Percentiles rank a stretch among this genome's conserved stretches.
These are phyloP conservation scores for Polydesmus complanatus DNA, from an alignment of 2,888 invertebrate genomes.

Conservation along the genomic window DNA sequence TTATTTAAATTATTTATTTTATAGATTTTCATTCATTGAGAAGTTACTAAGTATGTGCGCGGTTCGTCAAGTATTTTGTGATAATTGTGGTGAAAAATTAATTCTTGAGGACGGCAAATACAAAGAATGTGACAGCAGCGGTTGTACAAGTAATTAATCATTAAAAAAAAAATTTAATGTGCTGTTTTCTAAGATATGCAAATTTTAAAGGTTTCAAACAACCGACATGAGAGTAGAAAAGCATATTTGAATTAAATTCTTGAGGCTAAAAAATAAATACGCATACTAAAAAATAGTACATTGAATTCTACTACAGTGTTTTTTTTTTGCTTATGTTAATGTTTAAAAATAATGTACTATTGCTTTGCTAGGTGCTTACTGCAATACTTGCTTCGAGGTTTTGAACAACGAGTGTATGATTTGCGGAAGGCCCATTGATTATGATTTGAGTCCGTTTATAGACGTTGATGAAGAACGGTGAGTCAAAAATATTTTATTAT, in stretches of 20 bases:
- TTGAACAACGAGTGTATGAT: constrained; percentile 5
- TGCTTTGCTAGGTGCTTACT: constrained; percentile 1
- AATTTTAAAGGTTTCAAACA: too few relatives aligned
- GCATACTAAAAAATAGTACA: too few relatives aligned
- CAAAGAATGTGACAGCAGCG: background rate
- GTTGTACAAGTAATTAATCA: background rate
- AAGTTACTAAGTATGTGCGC: background rate
- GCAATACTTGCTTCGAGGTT: background rate
- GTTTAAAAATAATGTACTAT: background rate
- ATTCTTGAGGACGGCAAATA: background rate
- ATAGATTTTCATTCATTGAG: constrained; percentile 4
- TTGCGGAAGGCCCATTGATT: constrained; percentile 7
- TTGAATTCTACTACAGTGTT: background rate
- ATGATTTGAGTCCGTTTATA: background rate
- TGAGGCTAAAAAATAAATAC: too few relatives aligned
- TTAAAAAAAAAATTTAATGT: too few relatives aligned
- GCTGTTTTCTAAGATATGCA: too few relatives aligned
- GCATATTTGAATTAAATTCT: too few relatives aligned
- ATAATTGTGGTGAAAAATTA: constrained; percentile 1
- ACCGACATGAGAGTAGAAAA: too few relatives aligned
- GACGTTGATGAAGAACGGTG: constrained; percentile 9
- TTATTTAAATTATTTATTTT: background rate
- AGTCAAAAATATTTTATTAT: background rate
- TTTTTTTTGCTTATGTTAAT: background rate
- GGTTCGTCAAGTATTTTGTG: background rate